phyloP scores from a whole-genome alignment of 2,888 invertebrate species.

The Dyspetes luteomarginatus region DNA sequence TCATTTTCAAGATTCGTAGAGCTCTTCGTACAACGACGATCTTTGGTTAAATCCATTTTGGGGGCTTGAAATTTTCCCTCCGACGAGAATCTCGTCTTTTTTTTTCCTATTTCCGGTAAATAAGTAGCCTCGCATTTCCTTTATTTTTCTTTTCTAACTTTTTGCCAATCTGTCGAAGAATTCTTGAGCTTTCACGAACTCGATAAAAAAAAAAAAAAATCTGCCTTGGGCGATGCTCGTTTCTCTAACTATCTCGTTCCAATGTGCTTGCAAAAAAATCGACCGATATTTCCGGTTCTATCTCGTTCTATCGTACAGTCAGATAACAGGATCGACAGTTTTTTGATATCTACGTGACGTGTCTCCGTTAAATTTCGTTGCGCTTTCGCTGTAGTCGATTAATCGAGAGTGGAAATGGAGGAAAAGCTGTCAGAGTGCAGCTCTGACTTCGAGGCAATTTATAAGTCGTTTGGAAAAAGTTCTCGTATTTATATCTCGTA shows the following conservation, averaged over 20 bases:
- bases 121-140: slow-evolving; percentile 12
- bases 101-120: slow-evolving; percentile 27
- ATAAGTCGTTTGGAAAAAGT: slow-evolving; percentile 25
- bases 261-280: not conserved
- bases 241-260: not conserved
- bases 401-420: slow-evolving; percentile 48
- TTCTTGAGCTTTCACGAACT: no score
- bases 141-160: not conserved
- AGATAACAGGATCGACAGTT: not conserved
- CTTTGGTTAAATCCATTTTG: no score
- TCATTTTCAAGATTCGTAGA: no score
- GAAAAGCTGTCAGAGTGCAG: slow-evolving; percentile 33
- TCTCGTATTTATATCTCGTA: not conserved
- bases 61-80: no score
- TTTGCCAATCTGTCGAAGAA: not conserved
- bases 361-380: slow-evolving; percentile 19
- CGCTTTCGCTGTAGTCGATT: slow-evolving; percentile 6
- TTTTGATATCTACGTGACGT: not conserved
- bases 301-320: not conserved
- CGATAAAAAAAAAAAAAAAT: not conserved
- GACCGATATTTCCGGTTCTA: not conserved
- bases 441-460: slow-evolving; percentile 41
- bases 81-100: no score
- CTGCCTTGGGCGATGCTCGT: not conserved
- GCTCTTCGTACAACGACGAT: no score